A percentile compares a stretch with the other conserved stretches of the same genome.
These are phyloP conservation scores for Geodia barretti DNA, from an alignment of 37 sponge, comb jelly and placozoan species.

Conservation along the genomic window DNA sequence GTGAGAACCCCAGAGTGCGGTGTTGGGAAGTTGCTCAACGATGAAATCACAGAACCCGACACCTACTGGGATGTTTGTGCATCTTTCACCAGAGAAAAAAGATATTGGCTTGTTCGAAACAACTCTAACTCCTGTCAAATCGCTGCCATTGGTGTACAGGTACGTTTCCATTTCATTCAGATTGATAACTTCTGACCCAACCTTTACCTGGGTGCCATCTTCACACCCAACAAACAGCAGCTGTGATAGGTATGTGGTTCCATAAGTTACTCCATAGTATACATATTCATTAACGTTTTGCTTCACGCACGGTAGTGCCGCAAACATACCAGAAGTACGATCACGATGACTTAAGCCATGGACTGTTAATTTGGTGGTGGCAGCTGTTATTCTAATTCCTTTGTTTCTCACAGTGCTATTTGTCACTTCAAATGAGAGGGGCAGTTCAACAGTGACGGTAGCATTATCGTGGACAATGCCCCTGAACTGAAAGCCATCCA, in stretches of 20 bases:
- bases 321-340: conserved; percentile 45
- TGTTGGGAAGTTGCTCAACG: conserved; percentile 61
- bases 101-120: conserved; percentile 32
- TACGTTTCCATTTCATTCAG: conserved; percentile 13
- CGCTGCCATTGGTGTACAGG: not conserved
- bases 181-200: conserved; percentile 27
- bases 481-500: not conserved
- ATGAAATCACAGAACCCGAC: conserved; percentile 46
- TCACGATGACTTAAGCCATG: conserved; percentile 32
- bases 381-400: conserved; percentile 32
- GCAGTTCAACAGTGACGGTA: not conserved
- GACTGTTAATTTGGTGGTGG: conserved; percentile 28
- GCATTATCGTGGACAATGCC: not conserved
- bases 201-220: conserved; percentile 39
- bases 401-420: conserved; percentile 30
- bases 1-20: conserved; percentile 59
- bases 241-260: not conserved
- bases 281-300: conserved; percentile 23
- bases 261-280: conserved; percentile 35
- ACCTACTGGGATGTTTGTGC: conserved; percentile 7
- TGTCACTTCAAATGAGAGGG: not conserved
- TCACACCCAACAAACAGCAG: conserved; percentile 44
- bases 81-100: conserved; percentile 31
- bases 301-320: conserved; percentile 37
- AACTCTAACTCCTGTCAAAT: conserved; percentile 42